Percentiles rank a stretch among this genome's conserved stretches.
phyloP scores from a whole-genome alignment of 2,113 vertebrate genomes.

The Pollimyrus isidori region DNA sequence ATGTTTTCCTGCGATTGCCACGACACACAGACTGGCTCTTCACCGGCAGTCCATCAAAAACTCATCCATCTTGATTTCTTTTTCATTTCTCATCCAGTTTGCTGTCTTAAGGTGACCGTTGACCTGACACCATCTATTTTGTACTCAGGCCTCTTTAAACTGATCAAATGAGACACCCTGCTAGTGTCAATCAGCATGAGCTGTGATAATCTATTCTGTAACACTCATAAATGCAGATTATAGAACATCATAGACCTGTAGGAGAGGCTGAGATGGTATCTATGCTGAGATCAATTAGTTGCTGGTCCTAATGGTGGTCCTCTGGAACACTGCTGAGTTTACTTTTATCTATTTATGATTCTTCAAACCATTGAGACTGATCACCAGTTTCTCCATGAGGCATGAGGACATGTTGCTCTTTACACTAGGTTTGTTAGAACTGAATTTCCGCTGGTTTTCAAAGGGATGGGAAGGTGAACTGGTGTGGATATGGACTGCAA shows the following conservation, averaged over 20 bases:
- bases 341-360: not conserved
- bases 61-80: slow-evolving; percentile 32
- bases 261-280: not conserved
- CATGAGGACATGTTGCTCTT: not conserved
- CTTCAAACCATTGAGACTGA: not conserved
- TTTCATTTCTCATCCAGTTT: slow-evolving; percentile 25
- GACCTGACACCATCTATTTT: not conserved
- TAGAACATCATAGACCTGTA: not conserved
- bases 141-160: not conserved
- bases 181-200: not conserved
- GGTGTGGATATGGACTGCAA: not conserved
- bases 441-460: not conserved
- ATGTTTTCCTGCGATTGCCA: not conserved
- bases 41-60: slow-evolving; percentile 21
- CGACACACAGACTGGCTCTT: not conserved
- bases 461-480: not conserved
- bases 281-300: not conserved
- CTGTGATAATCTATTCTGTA: not conserved
- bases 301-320: not conserved
- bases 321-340: not conserved
- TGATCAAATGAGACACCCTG: not conserved
- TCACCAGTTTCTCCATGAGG: not conserved
- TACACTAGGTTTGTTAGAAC: not conserved
- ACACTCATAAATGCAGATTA: not conserved
- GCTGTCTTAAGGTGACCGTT: slow-evolving; percentile 11